Evolutionary conservation across 2,797 vertebrate species (phyloP).

Genomic region (Acanthis flammea): DNA sequence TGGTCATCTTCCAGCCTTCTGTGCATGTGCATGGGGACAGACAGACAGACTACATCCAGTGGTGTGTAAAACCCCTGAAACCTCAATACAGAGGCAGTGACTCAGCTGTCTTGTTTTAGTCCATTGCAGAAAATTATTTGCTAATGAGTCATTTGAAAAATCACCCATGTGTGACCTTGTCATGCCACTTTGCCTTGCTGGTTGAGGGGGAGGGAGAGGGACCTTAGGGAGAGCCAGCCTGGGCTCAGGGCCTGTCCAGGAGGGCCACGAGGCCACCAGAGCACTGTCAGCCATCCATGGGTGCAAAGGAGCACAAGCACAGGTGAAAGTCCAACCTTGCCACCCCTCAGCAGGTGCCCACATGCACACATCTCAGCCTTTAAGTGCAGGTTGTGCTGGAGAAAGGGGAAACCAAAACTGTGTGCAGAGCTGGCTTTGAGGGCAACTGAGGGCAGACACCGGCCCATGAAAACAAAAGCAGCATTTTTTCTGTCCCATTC

Average conservation of each 20-base stretch:
- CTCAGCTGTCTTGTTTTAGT: neutral
- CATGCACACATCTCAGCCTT: too few relatives aligned
- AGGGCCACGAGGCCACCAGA: neutral
- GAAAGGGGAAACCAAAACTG: neutral
- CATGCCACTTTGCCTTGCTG: rapidly evolving
- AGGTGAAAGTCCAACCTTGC: neutral
- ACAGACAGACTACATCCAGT: neutral
- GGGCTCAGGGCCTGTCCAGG: neutral
- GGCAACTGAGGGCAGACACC: rapidly evolving
- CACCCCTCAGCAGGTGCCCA: neutral
- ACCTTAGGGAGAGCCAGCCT: neutral
- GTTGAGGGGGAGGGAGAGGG: neutral
- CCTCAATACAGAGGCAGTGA: neutral
- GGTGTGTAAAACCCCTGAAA: neutral
- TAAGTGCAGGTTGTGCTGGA: neutral
- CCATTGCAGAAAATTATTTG: neutral
- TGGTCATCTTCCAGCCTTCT: neutral
- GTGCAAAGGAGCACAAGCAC: neutral
- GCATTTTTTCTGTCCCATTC: neutral
- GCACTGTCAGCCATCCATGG: neutral
- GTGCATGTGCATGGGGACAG: rapidly evolving
- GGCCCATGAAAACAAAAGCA: neutral
- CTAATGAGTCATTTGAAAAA: neutral
- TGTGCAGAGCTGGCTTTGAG: neutral
- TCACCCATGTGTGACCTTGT: neutral